These are phyloP conservation scores for Cataglyphis albicans DNA, from an alignment of 2,888 invertebrate genomes.

Conservation along the genomic window DNA sequence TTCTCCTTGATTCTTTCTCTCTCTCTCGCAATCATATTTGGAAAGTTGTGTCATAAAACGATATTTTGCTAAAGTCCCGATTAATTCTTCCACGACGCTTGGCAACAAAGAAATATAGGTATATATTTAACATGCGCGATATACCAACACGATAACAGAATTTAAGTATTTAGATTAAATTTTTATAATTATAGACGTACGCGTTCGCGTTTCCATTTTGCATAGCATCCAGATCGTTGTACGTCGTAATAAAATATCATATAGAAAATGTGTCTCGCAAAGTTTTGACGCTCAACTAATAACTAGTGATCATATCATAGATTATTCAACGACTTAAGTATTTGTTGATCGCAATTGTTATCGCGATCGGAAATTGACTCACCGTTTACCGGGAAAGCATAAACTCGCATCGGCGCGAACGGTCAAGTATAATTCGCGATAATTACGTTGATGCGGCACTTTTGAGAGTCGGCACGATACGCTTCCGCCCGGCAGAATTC, in stretches of 20 bases:
- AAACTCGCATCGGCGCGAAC: conserved; percentile 46
- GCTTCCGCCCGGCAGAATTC: conserved; percentile 71
- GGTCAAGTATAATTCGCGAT: conserved; percentile 64
- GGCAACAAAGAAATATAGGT: not conserved
- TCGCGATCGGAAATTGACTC: conserved; percentile 51
- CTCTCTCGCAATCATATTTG: conserved; percentile 30
- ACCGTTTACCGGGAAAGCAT: conserved; percentile 23
- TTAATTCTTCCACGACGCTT: conserved; percentile 9
- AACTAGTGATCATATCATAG: not conserved
- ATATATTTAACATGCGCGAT: not conserved
- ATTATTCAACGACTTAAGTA: conserved; percentile 2
- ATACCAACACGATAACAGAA: not conserved
- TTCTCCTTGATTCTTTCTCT: conserved; percentile 26
- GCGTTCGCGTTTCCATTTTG: not conserved
- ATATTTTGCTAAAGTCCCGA: conserved; percentile 21
- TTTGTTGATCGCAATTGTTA: conserved; percentile 30
- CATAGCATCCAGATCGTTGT: conserved; percentile 5
- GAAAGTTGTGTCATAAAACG: conserved; percentile 30
- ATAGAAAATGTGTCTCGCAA: not conserved
- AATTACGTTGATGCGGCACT: conserved; percentile 75
- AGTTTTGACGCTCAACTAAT: not conserved
- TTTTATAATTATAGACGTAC: not conserved
- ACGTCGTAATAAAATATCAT: not conserved
- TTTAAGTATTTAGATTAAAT: conserved; percentile 20
- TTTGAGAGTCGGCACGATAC: conserved; percentile 62